Percentiles rank a stretch among this genome's conserved stretches.
Conservation (phyloP, 1,140 invertebrate genomes). For the Cydia strobilella region DNA sequence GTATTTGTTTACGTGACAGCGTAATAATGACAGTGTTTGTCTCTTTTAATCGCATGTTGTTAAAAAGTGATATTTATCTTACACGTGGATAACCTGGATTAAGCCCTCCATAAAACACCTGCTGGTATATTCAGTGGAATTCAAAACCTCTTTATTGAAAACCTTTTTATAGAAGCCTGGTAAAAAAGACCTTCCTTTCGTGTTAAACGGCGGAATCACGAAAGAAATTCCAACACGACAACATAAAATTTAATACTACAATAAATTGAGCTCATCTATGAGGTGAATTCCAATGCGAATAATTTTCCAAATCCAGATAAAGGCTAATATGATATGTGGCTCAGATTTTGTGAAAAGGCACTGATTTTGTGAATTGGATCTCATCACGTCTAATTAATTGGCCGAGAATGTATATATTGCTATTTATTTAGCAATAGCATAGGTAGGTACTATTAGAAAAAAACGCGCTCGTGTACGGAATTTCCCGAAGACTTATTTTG, state of each 20-base stretch:
- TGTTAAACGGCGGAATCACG: not conserved
- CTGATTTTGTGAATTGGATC: not conserved
- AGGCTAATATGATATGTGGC: not conserved
- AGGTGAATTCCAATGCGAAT: not conserved
- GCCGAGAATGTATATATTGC: not conserved
- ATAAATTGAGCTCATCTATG: not conserved
- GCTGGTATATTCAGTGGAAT: too few species aligned
- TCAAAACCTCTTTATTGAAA: not conserved
- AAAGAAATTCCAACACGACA: not conserved
- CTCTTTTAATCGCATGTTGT: too few species aligned
- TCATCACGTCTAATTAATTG: not conserved
- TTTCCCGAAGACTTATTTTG: too few species aligned
- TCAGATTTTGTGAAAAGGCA: not conserved
- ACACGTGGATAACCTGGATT: too few species aligned
- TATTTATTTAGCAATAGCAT: too few species aligned
- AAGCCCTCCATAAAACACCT: too few species aligned
- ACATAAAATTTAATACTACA: not conserved
- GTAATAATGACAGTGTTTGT: too few species aligned
- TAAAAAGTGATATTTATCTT: too few species aligned
- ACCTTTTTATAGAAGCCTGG: not conserved
- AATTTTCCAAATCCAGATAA: not conserved
- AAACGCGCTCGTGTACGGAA: too few species aligned
- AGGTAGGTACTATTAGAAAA: too few species aligned
- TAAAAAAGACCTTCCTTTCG: not conserved
- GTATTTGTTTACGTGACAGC: too few species aligned